Evolutionary conservation across 2,797 vertebrate genomes (phyloP), one percentile per base, ranked within the genome.

Genomic region (Squalus acanthias): DNA sequence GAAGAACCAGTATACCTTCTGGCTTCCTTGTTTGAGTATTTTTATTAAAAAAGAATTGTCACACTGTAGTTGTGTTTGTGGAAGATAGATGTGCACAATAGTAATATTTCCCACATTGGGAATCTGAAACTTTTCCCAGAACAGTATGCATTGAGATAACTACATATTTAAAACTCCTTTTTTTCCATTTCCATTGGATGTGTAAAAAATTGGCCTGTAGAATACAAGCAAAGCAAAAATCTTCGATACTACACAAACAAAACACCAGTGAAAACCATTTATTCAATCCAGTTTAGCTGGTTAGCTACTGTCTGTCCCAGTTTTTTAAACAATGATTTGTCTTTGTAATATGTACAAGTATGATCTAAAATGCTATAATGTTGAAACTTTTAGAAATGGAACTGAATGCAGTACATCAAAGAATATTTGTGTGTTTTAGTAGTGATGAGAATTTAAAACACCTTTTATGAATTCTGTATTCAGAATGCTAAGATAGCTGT

Each of bases 101-200:
- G 13, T 3, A 76, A 50, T 60, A n/a, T 60, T 74, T 95, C 53
- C 70, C 24, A 76, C 50, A 33, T n/a, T 57, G 4, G 24, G 50
- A 7, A 95, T 95, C 39, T 76, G 70, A 76, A 95, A 95, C 12
- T 60, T 70, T 76, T n/a, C 8, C 94, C 15, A 10, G 50, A 95
- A 17, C 69, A 50, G 33, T 60, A 33, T 20, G 0, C 26, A 50
- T 88, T 92, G 57, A 20, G 57, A 65, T 92, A 74, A 76, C 60
- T 95, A 24, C 50, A 95, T 74, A 57, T 76, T 95, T 95, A 95
- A 76, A 95, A 69, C 60, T 92, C 3, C 79, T 85, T 50, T 15
- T 39, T n/a, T 95, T 76, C 29, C 46, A 95, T 57, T 74, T 95
- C 24, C 26, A 17, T 57, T 95, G 33, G 50, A n/a, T 46, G 20